These are phyloP conservation scores for Halisarca cf. caerulea DNA, from an alignment of 37 sponge, comb jelly and placozoan species.

Conservation along the genomic window DNA sequence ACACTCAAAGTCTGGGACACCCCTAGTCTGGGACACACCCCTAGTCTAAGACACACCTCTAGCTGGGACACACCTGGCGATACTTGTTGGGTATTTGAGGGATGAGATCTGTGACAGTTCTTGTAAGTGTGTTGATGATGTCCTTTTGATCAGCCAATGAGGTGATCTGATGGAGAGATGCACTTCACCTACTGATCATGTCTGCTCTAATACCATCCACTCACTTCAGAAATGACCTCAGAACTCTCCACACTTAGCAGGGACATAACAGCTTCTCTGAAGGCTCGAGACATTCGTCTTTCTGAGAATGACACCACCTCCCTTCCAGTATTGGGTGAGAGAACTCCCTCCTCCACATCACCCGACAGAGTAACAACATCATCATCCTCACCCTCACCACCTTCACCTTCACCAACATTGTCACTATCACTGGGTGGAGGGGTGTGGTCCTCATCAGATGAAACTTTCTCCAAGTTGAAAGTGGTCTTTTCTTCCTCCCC, in stretches of 20 bases:
- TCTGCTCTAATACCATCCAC: no score
- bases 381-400: background rate
- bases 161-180: slow-evolving; percentile 25
- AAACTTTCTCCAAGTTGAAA: no score
- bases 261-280: slow-evolving; percentile 13
- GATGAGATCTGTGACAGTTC: slow-evolving; percentile 76
- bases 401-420: slow-evolving; percentile 15
- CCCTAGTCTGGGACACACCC: no score
- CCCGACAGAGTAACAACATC: background rate
- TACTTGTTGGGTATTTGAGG: slow-evolving; percentile 54
- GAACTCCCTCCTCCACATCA: background rate
- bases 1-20: no score
- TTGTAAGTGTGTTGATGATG: slow-evolving; percentile 50
- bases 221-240: slow-evolving; percentile 1
- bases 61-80: background rate
- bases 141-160: slow-evolving; percentile 57
- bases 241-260: background rate
- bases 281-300: background rate
- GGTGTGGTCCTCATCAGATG: background rate
- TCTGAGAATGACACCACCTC: background rate
- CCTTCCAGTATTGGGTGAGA: background rate
- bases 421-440: background rate
- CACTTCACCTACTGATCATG: no score
- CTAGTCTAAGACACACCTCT: background rate
- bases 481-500: background rate